Evolutionary conservation across 2,797 vertebrate species (phyloP), one percentile per base, ranked within the genome.

Genomic region (Telmatherina bonti): DNA sequence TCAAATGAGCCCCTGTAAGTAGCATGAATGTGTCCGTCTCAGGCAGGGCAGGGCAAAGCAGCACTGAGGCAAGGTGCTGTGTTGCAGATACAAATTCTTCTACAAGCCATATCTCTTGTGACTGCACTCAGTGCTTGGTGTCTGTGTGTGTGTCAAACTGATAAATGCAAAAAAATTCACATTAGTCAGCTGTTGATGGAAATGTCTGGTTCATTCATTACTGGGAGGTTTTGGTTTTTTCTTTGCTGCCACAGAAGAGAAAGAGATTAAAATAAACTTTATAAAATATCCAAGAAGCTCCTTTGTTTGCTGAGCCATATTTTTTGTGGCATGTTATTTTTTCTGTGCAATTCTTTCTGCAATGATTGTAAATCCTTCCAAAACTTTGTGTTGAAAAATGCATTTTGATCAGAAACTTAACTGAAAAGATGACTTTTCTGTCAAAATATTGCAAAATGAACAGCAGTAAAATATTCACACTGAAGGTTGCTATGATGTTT

Each of bases 141-240:
- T 69, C 60, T 61, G 51, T 72, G 38, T 60, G 33, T 53, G 58
- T 62, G n/a, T n/a, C 1, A 59, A 33, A 0, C 22, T 83, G 81
- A 85, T 80, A 74, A 84, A 85, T 74, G 72, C 64, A 73, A 74
- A 84, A 72, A 80, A 84, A n/a, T 70, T 63, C 74, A 78, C 82
- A 86, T 83, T 73, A 76, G 66, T 74, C 73, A 70, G 60, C 12
- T 43, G 61, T 30, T 76, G 53, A 81, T 66, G 62, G 57, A 78
- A 86, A 85, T 84, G 80, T 88, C 84, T 84, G 74, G 63, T 74
- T 80, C n/a, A 2, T 69, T 84, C 45, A 79, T 87, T 72, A 85
- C 82, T 53, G 5, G 0, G 65, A 77, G 79, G 77, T 83, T 80
- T 70, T 35, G 30, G 7, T 58, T 0, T 56, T 66, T 74, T 79